These are phyloP conservation scores for Eristalis arbustorum DNA, from an alignment of 2,888 invertebrate species.

Conservation along the genomic window DNA sequence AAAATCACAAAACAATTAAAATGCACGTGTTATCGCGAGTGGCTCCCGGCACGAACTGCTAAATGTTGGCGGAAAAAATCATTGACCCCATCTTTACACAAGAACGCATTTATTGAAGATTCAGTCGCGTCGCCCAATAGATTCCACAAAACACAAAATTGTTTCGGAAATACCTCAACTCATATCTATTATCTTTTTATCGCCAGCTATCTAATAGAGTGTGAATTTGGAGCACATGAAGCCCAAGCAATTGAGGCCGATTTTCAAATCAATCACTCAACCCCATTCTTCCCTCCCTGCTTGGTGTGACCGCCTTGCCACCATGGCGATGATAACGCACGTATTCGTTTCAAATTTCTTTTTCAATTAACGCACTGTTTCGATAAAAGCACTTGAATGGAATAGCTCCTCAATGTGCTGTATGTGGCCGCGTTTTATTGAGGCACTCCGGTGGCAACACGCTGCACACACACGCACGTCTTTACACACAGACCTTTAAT, in stretches of 20 bases:
- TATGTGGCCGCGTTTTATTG: conserved; percentile 6
- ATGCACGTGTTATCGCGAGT: conserved; percentile 52
- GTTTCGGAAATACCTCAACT: conserved; percentile 3
- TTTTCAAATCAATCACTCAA: conserved; percentile 38
- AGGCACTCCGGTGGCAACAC: neutral
- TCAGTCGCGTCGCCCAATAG: neutral
- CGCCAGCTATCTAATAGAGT: conserved; percentile 40
- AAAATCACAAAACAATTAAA: conserved; percentile 33
- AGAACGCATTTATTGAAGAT: too few species aligned
- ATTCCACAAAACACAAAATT: neutral
- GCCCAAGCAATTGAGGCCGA: conserved; percentile 26
- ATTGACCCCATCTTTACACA: conserved; percentile 31
- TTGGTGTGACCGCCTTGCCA: neutral
- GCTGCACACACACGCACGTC: neutral
- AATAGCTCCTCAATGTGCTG: neutral
- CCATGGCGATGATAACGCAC: conserved; percentile 35
- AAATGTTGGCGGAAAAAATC: conserved; percentile 30
- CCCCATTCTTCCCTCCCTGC: neutral
- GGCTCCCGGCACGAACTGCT: conserved; percentile 32
- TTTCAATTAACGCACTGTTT: conserved; percentile 57
- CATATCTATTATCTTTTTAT: conserved; percentile 26
- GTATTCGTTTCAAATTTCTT: conserved; percentile 33
- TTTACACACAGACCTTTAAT: too few species aligned
- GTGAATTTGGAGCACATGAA: conserved; percentile 24
- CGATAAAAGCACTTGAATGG: conserved; percentile 39